These are phyloP conservation scores for Pantherophis alleghaniensis DNA, from an alignment of 2,797 vertebrate species.

Conservation along the genomic window DNA sequence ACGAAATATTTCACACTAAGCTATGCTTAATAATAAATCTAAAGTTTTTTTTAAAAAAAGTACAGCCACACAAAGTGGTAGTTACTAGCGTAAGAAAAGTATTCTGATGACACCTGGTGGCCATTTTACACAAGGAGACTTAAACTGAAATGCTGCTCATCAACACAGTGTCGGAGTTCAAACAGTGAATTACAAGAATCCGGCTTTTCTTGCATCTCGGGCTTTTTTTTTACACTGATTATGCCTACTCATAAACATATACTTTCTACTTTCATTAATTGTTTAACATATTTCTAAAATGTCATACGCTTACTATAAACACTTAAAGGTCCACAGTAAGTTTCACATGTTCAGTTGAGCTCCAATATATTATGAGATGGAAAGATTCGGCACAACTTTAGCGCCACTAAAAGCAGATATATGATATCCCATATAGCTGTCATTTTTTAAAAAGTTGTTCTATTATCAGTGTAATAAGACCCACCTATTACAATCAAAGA, in stretches of 20 bases:
- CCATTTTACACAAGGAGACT: constrained; percentile 55
- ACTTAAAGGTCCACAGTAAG: constrained; percentile 30
- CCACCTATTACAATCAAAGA: constrained; percentile 74
- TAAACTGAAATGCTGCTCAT: background rate
- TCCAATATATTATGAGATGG: constrained; percentile 42
- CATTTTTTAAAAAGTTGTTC: constrained; percentile 73
- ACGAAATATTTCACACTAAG: background rate
- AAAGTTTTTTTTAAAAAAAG: constrained; percentile 24
- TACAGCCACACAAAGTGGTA: constrained; percentile 32
- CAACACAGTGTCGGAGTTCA: background rate
- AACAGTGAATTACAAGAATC: background rate
- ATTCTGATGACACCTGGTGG: constrained; percentile 81
- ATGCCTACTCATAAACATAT: constrained; percentile 31
- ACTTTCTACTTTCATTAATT: background rate
- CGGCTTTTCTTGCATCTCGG: background rate
- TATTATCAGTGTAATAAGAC: constrained; percentile 75
- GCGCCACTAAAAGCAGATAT: constrained; percentile 66
- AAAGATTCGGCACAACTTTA: constrained; percentile 54
- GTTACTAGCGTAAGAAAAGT: constrained; percentile 64
- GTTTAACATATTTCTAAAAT: constrained; percentile 29
- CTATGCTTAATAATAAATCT: constrained; percentile 7
- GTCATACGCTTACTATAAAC: constrained; percentile 41
- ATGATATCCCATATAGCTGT: constrained; percentile 57
- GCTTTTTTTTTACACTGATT: constrained; percentile 42
- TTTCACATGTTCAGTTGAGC: constrained; percentile 41